Base-by-base conservation (phyloP, 2,888 invertebrate species). In the Cataglyphis rosenhaueri region DNA sequence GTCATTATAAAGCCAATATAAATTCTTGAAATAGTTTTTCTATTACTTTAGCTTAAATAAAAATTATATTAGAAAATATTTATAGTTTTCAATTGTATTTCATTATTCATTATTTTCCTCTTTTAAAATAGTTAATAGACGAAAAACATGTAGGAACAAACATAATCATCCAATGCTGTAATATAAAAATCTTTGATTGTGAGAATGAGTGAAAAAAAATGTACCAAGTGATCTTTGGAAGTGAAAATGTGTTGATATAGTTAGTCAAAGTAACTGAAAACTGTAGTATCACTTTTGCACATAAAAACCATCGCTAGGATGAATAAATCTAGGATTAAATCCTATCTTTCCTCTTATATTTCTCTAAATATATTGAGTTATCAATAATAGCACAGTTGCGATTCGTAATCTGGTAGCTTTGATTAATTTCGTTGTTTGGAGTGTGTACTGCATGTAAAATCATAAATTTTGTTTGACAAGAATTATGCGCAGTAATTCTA, bases 361-460 rank as follows among this genome's bases (percentile, higher is more conserved):
- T 74, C 10, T 25, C 32, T 35, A 82, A 44, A 62, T 57, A 52
- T 82, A 10, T 74, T 75, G 32, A 62, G 21, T 55, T 84, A 38
- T 21, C 29, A 41, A 29, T 44, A 66, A 83, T 66, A 48, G 21
- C 59, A 2, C 32, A 55, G 15, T 61, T n/a, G n/a, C 38, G 52
- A 76, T 44, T 71, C 25, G 4, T 64, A 55, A 38, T 32, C 25
- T 57, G 38, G 57, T 59, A 66, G 64, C n/a, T 38, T 82, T 65
- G 64, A 86, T 64, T 68, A 79, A 84, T 86, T 71, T 89, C 86
- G 86, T 90, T 89, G 86, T 86, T 86, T 57, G 75, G 83, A 81
- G 81, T 84, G 81, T 66, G 78, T 82, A 38, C 75, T 82, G 81
- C 84, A 76, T 66, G 61, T 81, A 65, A 83, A 76, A 73, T 44